A percentile compares a stretch with the other conserved stretches of the same genome.
phyloP scores from a whole-genome alignment of 1,140 invertebrate genomes.

The Theocolax elegans region DNA sequence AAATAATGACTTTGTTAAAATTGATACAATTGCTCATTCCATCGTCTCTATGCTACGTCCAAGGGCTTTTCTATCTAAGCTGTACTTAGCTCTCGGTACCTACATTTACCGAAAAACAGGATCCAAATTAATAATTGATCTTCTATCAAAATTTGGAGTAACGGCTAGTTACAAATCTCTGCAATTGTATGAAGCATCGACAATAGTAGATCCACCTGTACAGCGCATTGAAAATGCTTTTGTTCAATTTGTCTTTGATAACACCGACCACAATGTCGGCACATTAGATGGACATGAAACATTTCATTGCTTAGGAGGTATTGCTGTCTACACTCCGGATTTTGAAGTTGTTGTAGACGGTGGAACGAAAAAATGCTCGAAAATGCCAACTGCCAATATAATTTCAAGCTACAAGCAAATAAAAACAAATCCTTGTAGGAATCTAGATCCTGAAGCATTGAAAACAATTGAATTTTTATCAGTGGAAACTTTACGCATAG shows the following conservation, averaged over 20 bases:
- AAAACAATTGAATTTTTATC: not conserved
- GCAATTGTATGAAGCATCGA: too few relatives aligned
- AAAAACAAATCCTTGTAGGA: not conserved
- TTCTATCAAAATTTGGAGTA: slow-evolving; percentile 55
- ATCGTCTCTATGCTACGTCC: slow-evolving; percentile 55
- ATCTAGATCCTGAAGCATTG: not conserved
- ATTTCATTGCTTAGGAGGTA: slow-evolving; percentile 37
- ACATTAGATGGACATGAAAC: slow-evolving; percentile 37
- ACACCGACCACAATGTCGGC: slow-evolving; percentile 55
- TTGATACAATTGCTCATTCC: slow-evolving; percentile 48
- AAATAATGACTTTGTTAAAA: slow-evolving; percentile 51
- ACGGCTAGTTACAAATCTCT: slow-evolving; percentile 54
- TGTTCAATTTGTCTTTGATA: slow-evolving; percentile 57
- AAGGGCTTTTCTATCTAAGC: slow-evolving; percentile 54
- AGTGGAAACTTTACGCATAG: not conserved
- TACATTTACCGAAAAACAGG: slow-evolving; percentile 55
- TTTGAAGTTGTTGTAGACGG: slow-evolving; percentile 46
- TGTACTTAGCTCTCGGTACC: slow-evolving; percentile 55
- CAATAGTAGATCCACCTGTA: slow-evolving; percentile 50
- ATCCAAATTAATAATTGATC: slow-evolving; percentile 53
- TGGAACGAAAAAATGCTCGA: slow-evolving; percentile 12
- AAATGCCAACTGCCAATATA: slow-evolving; percentile 7
- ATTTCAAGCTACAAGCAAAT: slow-evolving; percentile 24
- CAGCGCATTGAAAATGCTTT: slow-evolving; percentile 44
- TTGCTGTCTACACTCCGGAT: slow-evolving; percentile 48